These are phyloP conservation scores for Origma solitaria DNA, from an alignment of 2,113 vertebrate genomes.

Conservation along the genomic window DNA sequence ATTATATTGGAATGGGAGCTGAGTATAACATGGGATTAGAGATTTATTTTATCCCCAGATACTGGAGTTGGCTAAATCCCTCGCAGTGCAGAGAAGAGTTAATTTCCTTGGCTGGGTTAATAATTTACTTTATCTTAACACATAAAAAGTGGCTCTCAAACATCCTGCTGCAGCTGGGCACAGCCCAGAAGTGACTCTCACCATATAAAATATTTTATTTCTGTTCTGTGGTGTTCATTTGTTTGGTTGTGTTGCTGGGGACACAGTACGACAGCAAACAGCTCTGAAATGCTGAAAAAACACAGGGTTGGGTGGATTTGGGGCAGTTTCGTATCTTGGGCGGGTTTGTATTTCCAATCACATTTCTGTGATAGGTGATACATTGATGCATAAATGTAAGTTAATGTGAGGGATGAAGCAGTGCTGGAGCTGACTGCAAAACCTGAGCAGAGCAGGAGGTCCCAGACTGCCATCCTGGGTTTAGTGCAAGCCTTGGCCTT, in stretches of 20 bases:
- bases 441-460: neutral
- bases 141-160: neutral
- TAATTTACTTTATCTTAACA: neutral
- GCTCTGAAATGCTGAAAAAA: neutral
- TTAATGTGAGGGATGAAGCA: rapidly evolving
- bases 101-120: neutral
- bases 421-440: neutral
- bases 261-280: rapidly evolving
- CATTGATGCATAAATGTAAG: rapidly evolving
- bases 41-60: neutral
- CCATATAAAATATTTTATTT: neutral
- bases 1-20: neutral
- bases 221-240: rapidly evolving
- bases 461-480: neutral
- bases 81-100: neutral
- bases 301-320: rapidly evolving
- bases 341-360: rapidly evolving
- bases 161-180: neutral
- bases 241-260: neutral
- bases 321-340: neutral
- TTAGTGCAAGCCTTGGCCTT: rapidly evolving
- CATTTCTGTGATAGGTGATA: rapidly evolving
- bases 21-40: neutral
- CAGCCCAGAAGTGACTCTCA: neutral
- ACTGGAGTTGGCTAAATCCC: neutral